Conservation (phyloP, 2,113 vertebrate species). For the Crotalus helleri region DNA sequence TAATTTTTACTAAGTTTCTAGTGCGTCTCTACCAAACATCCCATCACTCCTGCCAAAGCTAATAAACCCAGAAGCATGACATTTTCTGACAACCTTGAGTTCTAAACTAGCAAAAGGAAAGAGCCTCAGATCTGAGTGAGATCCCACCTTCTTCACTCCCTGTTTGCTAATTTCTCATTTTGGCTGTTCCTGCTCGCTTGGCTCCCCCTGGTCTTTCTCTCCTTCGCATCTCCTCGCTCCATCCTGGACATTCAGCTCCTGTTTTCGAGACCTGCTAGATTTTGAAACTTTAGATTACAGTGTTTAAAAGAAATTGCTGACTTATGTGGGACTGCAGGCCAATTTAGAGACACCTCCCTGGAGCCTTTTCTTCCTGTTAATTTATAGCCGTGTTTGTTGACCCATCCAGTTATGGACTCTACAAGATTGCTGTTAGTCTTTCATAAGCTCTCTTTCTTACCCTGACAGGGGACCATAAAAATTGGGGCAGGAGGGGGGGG, state of each 20-base stretch:
- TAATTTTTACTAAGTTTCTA: background rate
- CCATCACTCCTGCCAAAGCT: background rate
- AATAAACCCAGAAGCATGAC: background rate
- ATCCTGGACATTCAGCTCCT: background rate
- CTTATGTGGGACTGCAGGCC: constrained; percentile 21
- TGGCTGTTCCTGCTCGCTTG: no score
- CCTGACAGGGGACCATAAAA: background rate
- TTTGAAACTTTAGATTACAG: constrained; percentile 18
- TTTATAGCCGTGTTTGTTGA: constrained; percentile 33
- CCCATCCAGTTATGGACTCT: constrained; percentile 13
- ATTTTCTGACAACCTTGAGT: background rate
- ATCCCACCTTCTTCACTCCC: background rate
- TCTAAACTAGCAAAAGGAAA: background rate
- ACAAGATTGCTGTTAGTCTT: constrained; percentile 19
- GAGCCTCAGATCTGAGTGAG: background rate
- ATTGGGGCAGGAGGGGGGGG: background rate
- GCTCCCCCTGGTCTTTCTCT: background rate
- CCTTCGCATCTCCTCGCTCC: no score
- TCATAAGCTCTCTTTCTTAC: constrained; percentile 11
- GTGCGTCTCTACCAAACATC: background rate
- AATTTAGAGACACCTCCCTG: background rate
- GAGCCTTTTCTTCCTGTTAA: constrained; percentile 44
- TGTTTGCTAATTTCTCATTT: background rate
- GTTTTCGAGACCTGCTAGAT: constrained; percentile 14
- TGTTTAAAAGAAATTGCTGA: constrained; percentile 19